Evolutionary conservation across 1,140 invertebrate genomes (phyloP).

Genomic region (Periplaneta americana): DNA sequence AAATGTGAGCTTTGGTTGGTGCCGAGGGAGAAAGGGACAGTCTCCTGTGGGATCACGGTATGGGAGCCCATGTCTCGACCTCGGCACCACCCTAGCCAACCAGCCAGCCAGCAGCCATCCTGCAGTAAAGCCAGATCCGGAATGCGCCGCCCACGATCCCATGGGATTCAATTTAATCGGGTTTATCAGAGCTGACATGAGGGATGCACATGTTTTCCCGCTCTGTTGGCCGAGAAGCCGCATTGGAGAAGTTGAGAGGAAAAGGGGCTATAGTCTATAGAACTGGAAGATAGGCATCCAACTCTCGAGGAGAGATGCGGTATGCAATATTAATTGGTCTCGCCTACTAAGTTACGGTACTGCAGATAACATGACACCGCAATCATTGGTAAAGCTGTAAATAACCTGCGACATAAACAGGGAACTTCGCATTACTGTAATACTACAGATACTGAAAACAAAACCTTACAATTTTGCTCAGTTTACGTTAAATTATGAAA

Average conservation of each 20-base stretch:
- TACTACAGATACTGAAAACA: no score
- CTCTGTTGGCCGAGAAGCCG: not conserved
- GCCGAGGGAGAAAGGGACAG: not conserved
- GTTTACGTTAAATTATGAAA: no score
- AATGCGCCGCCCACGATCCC: not conserved
- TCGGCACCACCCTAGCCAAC: not conserved
- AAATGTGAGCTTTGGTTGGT: not conserved
- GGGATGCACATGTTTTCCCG: not conserved
- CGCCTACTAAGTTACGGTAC: no score
- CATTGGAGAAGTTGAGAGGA: not conserved
- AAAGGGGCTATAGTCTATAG: no score
- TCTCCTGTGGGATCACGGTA: not conserved
- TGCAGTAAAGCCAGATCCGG: no score
- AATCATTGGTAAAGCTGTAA: no score
- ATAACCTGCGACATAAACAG: no score
- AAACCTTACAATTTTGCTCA: no score
- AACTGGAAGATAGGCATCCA: not conserved
- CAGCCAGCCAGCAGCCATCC: not conserved
- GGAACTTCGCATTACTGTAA: no score
- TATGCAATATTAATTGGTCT: not conserved
- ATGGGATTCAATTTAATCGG: not conserved
- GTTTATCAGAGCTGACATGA: not conserved
- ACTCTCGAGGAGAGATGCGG: not conserved
- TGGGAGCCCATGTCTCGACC: not conserved
- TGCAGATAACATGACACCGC: no score